Conservation (phyloP, 2,113 vertebrate genomes). For the Orientallactaga bullata region DNA sequence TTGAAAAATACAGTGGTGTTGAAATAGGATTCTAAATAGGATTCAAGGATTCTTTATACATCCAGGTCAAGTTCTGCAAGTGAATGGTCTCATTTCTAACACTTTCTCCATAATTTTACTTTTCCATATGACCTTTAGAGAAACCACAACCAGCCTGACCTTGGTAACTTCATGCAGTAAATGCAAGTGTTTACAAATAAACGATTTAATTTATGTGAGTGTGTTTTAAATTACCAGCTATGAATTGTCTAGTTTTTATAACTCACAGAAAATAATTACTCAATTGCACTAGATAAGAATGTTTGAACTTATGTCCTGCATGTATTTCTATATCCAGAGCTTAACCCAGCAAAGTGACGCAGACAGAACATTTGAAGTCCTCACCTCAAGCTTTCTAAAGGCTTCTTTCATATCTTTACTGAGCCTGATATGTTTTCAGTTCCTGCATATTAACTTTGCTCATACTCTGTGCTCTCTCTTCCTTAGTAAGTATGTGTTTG, state of each 20-base stretch:
- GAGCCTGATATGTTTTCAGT: not conserved
- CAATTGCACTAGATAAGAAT: not conserved
- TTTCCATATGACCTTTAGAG: not conserved
- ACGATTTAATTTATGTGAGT: not conserved
- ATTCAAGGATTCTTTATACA: not conserved
- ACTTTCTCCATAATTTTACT: not conserved
- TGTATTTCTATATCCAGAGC: not conserved
- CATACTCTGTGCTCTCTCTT: not conserved
- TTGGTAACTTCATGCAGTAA: not conserved
- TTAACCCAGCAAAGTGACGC: not conserved
- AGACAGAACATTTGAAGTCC: not conserved
- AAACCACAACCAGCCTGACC: not conserved
- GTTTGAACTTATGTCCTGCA: not conserved
- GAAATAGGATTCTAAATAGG: constrained; percentile 26
- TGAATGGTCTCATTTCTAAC: not conserved
- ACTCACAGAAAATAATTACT: not conserved
- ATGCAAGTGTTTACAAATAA: not conserved
- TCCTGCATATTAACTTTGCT: constrained; percentile 21
- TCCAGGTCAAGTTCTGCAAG: not conserved
- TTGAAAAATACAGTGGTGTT: not conserved
- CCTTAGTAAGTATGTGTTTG: not conserved
- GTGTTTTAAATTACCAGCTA: not conserved
- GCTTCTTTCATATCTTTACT: not conserved
- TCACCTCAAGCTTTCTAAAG: not conserved
- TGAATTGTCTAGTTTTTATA: constrained; percentile 23